A percentile compares a stretch with the other conserved stretches of the same genome.
These are phyloP conservation scores for Dioctria linearis DNA, from an alignment of 2,888 invertebrate species.

Conservation along the genomic window DNA sequence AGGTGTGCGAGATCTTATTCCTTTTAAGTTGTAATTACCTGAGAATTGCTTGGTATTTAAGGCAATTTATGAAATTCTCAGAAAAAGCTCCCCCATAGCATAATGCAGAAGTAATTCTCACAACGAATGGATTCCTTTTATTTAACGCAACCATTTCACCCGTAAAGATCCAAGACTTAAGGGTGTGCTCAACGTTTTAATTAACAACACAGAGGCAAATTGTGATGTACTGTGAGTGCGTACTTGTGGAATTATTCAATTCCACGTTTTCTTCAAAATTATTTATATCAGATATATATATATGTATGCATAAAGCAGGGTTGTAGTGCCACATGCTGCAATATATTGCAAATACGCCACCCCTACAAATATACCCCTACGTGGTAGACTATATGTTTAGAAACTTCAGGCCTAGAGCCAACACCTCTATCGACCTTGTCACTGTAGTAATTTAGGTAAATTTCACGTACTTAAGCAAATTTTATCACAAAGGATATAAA, in stretches of 20 bases:
- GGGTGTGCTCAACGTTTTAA: slow-evolving; percentile 9
- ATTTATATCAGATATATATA: too few relatives aligned
- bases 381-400: not conserved
- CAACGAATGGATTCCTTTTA: not conserved
- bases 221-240: not conserved
- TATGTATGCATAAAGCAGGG: too few relatives aligned
- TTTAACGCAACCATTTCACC: not conserved
- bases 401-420: not conserved
- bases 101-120: not conserved
- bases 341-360: not conserved
- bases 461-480: not conserved
- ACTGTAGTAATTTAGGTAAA: slow-evolving; percentile 12
- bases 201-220: not conserved
- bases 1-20: not conserved
- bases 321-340: slow-evolving; percentile 6
- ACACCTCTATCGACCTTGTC: not conserved
- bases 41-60: not conserved
- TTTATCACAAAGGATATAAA: not conserved
- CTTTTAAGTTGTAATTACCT: not conserved
- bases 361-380: not conserved
- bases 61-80: not conserved
- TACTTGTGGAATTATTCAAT: not conserved
- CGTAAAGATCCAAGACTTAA: not conserved
- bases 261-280: slow-evolving; percentile 20
- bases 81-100: not conserved